phyloP scores from a whole-genome alignment of 1,140 invertebrate genomes.

The Papilio xuthus region DNA sequence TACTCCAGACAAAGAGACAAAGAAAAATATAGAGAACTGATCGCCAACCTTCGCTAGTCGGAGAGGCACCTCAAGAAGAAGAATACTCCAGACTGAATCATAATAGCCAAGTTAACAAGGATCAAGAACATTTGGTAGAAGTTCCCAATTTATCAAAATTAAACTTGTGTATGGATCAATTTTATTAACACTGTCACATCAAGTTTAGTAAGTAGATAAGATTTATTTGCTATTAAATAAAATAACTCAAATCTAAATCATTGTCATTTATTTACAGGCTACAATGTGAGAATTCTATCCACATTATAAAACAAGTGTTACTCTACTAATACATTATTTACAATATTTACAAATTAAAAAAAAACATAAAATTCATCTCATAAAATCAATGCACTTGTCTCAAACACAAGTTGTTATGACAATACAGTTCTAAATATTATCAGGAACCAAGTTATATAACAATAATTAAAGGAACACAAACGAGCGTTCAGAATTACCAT shows the following conservation, averaged over 20 bases:
- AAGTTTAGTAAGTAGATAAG: not conserved
- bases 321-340: conserved; percentile 67
- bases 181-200: not conserved
- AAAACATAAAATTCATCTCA: conserved; percentile 51
- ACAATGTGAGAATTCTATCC: conserved; percentile 75
- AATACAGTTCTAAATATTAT: conserved; percentile 49
- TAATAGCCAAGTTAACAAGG: too few species aligned
- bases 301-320: conserved; percentile 78
- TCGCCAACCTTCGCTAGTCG: too few species aligned
- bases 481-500: conserved; percentile 51
- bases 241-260: conserved; percentile 61
- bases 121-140: too few species aligned
- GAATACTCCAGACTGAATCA: too few species aligned
- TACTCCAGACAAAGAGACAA: too few species aligned
- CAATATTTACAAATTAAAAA: conserved; percentile 72
- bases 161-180: not conserved
- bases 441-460: conserved; percentile 70
- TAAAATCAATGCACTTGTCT: conserved; percentile 42
- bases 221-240: conserved; percentile 42
- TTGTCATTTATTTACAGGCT: conserved; percentile 80
- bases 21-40: too few species aligned
- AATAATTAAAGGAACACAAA: conserved; percentile 58
- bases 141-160: too few species aligned
- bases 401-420: conserved; percentile 45
- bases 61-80: too few species aligned